A percentile compares a stretch with the other conserved stretches of the same genome.
Conservation (phyloP, 2,888 invertebrate genomes). For the Ochropleura leucogaster region DNA sequence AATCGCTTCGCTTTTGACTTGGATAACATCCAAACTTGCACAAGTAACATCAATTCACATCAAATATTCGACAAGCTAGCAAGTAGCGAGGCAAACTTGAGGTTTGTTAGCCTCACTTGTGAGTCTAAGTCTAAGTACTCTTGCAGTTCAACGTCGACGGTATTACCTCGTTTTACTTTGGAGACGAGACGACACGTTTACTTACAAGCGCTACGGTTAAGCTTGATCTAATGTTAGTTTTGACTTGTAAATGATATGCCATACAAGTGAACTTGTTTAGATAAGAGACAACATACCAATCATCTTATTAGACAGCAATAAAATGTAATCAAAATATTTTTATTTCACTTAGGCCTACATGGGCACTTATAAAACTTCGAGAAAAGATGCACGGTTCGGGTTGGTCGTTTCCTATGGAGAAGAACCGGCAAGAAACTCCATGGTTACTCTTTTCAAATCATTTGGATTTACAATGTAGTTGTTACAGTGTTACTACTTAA, state of each 20-base stretch:
- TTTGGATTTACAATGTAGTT: no score
- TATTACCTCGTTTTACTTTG: conserved; percentile 27
- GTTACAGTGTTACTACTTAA: no score
- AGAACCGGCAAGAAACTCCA: no score
- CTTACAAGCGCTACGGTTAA: conserved; percentile 7
- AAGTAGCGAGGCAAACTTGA: conserved; percentile 11
- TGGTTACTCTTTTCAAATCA: no score
- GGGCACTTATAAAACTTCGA: no score
- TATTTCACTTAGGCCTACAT: no score
- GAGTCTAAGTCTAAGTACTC: background rate
- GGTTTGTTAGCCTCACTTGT: conserved; percentile 36
- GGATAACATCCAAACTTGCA: conserved; percentile 26
- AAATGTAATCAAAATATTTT: background rate
- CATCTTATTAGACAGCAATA: background rate
- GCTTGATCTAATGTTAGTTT: conserved; percentile 12
- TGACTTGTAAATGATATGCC: background rate
- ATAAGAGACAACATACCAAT: background rate
- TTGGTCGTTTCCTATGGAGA: no score
- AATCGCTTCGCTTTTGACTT: conserved; percentile 10
- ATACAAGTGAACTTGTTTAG: no score
- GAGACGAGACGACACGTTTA: background rate
- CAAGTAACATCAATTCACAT: conserved; percentile 22
- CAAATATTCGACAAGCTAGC: conserved; percentile 37
- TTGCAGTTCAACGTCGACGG: conserved; percentile 13
- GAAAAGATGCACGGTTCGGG: no score